A percentile compares a stretch with the other conserved stretches of the same genome.
Evolutionary conservation across 2,888 invertebrate species (phyloP).

Genomic region (Mystacides longicornis): DNA sequence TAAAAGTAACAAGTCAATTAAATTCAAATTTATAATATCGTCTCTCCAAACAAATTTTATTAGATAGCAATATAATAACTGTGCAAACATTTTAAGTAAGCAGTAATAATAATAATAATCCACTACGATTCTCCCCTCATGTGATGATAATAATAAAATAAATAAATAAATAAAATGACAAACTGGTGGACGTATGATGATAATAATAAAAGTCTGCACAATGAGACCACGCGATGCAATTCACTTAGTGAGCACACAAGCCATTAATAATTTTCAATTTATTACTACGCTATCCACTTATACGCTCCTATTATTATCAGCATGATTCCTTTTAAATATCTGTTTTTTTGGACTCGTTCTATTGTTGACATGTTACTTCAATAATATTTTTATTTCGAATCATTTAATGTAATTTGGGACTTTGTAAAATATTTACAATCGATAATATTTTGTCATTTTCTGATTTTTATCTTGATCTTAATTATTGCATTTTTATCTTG

Average conservation of each 20-base stretch:
- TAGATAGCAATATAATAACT: background rate
- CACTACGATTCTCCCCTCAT: background rate
- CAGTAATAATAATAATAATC: background rate
- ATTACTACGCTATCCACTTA: too few species aligned
- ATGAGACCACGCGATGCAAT: background rate
- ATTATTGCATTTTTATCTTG: too few species aligned
- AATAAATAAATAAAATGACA: background rate
- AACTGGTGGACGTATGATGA: background rate
- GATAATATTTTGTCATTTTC: too few species aligned
- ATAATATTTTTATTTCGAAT: too few species aligned
- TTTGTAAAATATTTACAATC: too few species aligned
- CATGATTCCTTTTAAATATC: too few species aligned
- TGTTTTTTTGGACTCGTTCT: too few species aligned
- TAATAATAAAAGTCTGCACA: background rate
- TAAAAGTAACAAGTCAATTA: background rate
- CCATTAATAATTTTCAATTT: conserved; percentile 2
- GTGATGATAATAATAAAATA: background rate
- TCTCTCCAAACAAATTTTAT: background rate
- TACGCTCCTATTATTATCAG: too few species aligned
- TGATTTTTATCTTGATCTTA: too few species aligned
- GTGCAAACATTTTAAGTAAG: background rate
- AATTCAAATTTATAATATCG: background rate
- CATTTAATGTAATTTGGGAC: too few species aligned
- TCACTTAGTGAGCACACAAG: background rate
- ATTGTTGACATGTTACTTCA: too few species aligned